Base-by-base conservation (phyloP, 2,888 invertebrate species). In the Leptogaster cylindrica region DNA sequence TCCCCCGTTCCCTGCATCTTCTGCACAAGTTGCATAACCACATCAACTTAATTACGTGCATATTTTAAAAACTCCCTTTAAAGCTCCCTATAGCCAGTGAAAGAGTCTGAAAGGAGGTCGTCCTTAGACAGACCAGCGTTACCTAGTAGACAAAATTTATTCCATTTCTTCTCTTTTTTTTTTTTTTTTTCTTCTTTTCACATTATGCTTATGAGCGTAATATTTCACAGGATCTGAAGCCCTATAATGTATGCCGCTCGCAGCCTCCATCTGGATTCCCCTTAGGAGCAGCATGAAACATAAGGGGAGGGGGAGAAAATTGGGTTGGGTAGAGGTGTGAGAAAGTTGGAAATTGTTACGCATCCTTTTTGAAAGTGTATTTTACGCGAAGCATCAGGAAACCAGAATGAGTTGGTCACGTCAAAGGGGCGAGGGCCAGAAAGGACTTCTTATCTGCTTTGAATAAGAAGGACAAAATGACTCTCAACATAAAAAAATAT, bases 161-260 rank as follows among this genome's bases (percentile, higher is more conserved):
- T 65, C 55, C n/a, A 65, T 44, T 65, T 25, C 31, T 31, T 31
- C 46, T 10, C n/a, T 23, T n/a, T n/a, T n/a, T 48, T 18, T 10
- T 48, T 48, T 16, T 1, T n/a, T 28, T 12, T 33, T 20, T 36
- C n/a, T 12, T n/a, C 8, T 39, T 27, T 46, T 18, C 51, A 28
- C 58, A 68, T 68, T 68, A 48, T 55, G 50, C 58, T 68, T 68
- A 68, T 68, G 65, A 68, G 58, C 48, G 65, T 68, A 68, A 68
- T 68, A 65, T 68, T 68, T 68, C 65, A 68, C 51, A 68, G 55
- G 48, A 12, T 58, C 52, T 68, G 68, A n/a, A 68, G 55, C 68
- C 65, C 58, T 68, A 65, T 68, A 65, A 65, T 68, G 65, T 68
- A 68, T 68, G 68, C 68, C 68, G 68, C 65, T 68, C 68, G 65